Evolutionary conservation across 2,113 vertebrate genomes (phyloP).

Genomic region (Odocoileus virginianus): DNA sequence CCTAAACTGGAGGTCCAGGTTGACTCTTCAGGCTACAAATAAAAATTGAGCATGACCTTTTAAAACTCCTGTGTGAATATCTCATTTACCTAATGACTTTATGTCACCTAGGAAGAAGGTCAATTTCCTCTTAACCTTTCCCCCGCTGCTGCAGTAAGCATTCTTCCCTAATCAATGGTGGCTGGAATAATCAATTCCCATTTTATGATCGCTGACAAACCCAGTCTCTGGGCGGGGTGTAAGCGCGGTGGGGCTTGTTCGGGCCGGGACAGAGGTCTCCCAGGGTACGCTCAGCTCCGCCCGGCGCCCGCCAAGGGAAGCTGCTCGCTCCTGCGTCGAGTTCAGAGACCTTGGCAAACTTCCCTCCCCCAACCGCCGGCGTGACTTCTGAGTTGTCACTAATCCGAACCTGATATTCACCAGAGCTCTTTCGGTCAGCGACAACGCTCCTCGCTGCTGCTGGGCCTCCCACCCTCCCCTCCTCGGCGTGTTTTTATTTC

Average conservation of each 20-base stretch:
- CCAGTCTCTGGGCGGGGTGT: conserved; percentile 64
- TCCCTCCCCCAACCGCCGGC: conserved; percentile 58
- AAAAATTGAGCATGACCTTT: conserved; percentile 81
- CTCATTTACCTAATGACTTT: conserved; percentile 89
- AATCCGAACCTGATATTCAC: conserved; percentile 67
- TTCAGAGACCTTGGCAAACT: conserved; percentile 57
- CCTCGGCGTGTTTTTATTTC: conserved; percentile 29
- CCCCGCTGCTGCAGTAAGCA: conserved; percentile 85
- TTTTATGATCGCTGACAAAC: conserved; percentile 85
- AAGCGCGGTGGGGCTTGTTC: neutral
- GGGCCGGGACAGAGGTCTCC: neutral
- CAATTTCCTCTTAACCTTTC: conserved; percentile 87
- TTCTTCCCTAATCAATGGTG: conserved; percentile 85
- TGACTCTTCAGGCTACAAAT: conserved; percentile 61
- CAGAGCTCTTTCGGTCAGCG: conserved; percentile 60
- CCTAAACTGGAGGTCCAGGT: conserved; percentile 49
- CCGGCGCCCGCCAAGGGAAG: conserved; percentile 49
- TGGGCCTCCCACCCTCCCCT: conserved; percentile 1
- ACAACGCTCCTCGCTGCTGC: conserved; percentile 36
- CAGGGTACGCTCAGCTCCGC: neutral
- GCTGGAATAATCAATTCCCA: conserved; percentile 85
- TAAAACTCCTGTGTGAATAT: conserved; percentile 81
- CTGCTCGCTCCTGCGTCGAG: neutral
- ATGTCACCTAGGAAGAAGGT: conserved; percentile 85
- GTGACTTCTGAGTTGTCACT: conserved; percentile 68